Evolutionary conservation across 2,113 vertebrate genomes (phyloP).

Genomic region (Rynchops niger): DNA sequence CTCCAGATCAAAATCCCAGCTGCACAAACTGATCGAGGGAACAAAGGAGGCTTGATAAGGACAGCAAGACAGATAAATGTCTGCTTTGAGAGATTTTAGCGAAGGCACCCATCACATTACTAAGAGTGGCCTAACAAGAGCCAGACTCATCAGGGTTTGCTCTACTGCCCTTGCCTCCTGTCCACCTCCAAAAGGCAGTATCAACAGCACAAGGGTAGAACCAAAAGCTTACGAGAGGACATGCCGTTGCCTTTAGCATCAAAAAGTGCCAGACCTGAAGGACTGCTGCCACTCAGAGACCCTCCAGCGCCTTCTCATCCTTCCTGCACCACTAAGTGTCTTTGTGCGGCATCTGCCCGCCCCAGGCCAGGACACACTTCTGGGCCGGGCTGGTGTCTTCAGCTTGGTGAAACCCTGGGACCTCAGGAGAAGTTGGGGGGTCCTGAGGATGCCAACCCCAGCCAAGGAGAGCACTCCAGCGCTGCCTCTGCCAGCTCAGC

Average conservation of each 20-base stretch:
- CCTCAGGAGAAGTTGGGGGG: neutral
- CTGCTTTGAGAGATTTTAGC: neutral
- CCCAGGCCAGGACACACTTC: accelerated
- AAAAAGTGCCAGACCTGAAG: neutral
- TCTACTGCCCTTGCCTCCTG: neutral
- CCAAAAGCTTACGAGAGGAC: neutral
- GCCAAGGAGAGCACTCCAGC: neutral
- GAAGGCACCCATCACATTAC: neutral
- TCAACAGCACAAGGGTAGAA: neutral
- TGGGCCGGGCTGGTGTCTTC: neutral
- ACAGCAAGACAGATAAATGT: neutral
- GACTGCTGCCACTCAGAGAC: neutral
- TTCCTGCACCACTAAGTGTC: neutral
- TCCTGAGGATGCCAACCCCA: neutral
- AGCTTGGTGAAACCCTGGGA: neutral
- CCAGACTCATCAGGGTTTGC: neutral
- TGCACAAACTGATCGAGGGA: neutral
- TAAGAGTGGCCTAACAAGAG: neutral
- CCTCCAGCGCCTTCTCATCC: neutral
- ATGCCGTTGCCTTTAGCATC: neutral
- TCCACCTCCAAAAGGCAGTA: accelerated
- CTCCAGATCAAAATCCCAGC: slow-evolving; percentile 2
- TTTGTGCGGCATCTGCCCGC: neutral
- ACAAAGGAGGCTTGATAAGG: neutral
- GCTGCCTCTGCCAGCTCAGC: neutral